Conservation (phyloP, 2,797 vertebrate genomes). For the Anabacerthia variegaticeps region DNA sequence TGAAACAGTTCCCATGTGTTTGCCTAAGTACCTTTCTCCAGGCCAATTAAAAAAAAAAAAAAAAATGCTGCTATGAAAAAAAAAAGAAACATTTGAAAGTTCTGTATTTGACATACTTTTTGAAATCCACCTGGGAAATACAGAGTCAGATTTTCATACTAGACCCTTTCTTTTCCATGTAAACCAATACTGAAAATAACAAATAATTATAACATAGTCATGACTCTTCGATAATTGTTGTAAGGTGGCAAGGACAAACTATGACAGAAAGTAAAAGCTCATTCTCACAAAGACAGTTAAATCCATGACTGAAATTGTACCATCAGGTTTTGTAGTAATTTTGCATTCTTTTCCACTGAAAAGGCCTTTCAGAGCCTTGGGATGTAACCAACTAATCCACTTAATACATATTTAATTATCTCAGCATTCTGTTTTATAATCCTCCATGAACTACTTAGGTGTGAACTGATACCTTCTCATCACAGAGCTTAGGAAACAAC, state of each 20-base stretch:
- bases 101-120: not conserved
- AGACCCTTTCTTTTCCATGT: not conserved
- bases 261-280: not conserved
- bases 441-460: slow-evolving; percentile 37
- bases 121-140: not conserved
- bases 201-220: not conserved
- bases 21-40: not conserved
- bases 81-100: not conserved
- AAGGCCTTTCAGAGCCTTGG: not conserved
- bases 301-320: not conserved
- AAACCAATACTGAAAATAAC: not conserved
- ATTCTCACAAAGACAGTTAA: not conserved
- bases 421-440: slow-evolving; percentile 31
- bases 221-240: not conserved
- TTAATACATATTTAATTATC: slow-evolving; percentile 69
- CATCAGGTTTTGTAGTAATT: not conserved
- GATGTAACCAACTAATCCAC: slow-evolving; percentile 58
- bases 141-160: not conserved
- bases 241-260: not conserved
- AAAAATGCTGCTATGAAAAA: not conserved
- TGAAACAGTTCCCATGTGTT: not conserved
- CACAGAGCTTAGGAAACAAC: slow-evolving; percentile 12
- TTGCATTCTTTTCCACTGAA: slow-evolving; percentile 15
- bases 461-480: slow-evolving; percentile 29
- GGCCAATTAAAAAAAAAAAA: not conserved